phyloP scores from a whole-genome alignment of 2,797 vertebrate genomes.

The Gymnopithys bicolor region DNA sequence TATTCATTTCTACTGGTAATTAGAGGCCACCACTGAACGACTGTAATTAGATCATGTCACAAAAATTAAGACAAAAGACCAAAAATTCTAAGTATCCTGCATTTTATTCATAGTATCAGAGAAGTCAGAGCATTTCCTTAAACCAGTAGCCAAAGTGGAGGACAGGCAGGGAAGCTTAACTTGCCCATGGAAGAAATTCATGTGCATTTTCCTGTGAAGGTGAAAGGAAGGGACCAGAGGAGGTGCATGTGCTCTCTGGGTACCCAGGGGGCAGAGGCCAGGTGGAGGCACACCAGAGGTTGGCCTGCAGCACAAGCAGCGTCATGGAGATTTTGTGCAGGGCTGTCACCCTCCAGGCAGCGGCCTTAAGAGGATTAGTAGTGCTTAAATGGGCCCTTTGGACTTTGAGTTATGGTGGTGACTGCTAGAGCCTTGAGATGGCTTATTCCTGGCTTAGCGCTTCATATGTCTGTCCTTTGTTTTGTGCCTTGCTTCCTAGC shows the following conservation, averaged over 20 bases:
- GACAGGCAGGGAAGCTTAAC: background rate
- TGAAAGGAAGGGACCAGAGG: background rate
- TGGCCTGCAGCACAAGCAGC: background rate
- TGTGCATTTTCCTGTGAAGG: background rate
- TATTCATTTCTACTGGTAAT: constrained; percentile 74
- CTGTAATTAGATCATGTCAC: constrained; percentile 75
- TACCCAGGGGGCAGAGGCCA: background rate
- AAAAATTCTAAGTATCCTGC: constrained; percentile 19
- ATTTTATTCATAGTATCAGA: constrained; percentile 32
- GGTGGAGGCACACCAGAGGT: background rate
- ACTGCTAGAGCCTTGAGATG: constrained; percentile 31
- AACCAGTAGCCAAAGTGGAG: background rate
- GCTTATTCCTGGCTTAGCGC: constrained; percentile 54
- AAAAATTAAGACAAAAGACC: constrained; percentile 76
- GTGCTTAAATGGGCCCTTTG: background rate
- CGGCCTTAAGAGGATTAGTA: background rate
- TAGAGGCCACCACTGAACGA: constrained; percentile 67
- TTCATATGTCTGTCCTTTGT: background rate
- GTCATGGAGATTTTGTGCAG: background rate
- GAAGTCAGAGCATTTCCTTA: background rate
- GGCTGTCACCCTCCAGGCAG: background rate
- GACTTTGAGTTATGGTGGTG: background rate
- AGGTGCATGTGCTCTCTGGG: background rate
- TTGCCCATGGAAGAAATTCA: background rate
- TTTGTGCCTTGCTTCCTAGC: background rate